Evolutionary conservation across 2,797 vertebrate species (phyloP), one percentile per base, ranked within the genome.

Genomic region (Apodemus agrarius): DNA sequence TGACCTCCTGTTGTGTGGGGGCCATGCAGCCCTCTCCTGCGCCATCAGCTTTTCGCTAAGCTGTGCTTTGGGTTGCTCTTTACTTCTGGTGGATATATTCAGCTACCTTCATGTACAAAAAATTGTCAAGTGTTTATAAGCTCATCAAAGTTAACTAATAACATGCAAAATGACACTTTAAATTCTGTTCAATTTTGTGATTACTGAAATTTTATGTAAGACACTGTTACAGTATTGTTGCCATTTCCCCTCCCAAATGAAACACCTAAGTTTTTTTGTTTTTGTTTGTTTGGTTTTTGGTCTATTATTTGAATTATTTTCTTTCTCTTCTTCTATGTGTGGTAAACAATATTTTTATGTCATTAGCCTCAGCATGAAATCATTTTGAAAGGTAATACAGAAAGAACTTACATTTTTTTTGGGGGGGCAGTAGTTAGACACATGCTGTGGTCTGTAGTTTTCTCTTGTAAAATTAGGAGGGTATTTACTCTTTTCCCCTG

Each of bases 321-420:
- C 57, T 54, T 89, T 43, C 10, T 59, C 75, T 54, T 59, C 75
- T 54, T 93, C 76, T 96, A 22, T 97, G 52, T 93, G 76, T 22
- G 89, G 29, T 76, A 24, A 84, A 54, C 65, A 88, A 75, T 96
- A 63, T 13, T 91, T 84, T 90, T 95, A 46, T 91, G 67, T 91
- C 93, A 95, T 91, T 97, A 43, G 49, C n/a, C 63, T 92, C 96
- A 43, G 6, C 22, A 88, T 91, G 95, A 88, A 96, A 87, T 85
- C 74, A 37, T 95, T 93, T 96, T 80, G 79, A 72, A 93, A 85
- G 91, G 82, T 82, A 92, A 72, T 96, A 94, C 97, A 96, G 97
- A 95, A 98, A 93, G 31, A 96, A 88, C 92, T 92, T 43, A 74
- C 2, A 63, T n/a, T 69, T 1, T 61, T 93, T 81, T 90, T n/a